Percentiles rank a stretch among this genome's conserved stretches.
Evolutionary conservation across 2,888 invertebrate genomes (phyloP).

Genomic region (Clanis bilineata): DNA sequence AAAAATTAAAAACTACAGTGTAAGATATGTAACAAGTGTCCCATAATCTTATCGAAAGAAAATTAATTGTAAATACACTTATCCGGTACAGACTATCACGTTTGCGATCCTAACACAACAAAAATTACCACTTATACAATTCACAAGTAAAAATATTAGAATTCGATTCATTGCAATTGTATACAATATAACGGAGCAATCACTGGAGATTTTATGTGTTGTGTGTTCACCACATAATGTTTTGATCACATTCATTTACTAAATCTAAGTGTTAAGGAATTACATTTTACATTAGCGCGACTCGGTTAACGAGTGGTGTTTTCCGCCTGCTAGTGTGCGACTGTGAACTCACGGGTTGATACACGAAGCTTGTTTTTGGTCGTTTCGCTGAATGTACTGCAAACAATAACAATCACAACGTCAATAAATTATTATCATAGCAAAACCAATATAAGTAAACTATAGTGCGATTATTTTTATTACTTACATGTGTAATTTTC

Average conservation of each 20-base stretch:
- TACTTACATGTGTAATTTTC: conserved; percentile 79
- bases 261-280: conserved; percentile 17
- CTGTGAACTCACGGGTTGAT: conserved; percentile 67
- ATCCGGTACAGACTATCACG: conserved; percentile 55
- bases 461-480: neutral
- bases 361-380: conserved; percentile 71
- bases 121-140: conserved; percentile 34
- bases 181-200: conserved; percentile 48
- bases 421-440: neutral
- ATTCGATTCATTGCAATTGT: conserved; percentile 40
- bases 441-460: neutral
- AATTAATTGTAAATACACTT: conserved; percentile 51
- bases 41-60: conserved; percentile 49
- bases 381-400: conserved; percentile 75
- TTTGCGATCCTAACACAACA: conserved; percentile 34
- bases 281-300: conserved; percentile 60
- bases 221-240: conserved; percentile 43
- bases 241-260: conserved; percentile 54
- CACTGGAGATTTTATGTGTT: conserved; percentile 43
- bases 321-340: conserved; percentile 82
- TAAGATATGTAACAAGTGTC: conserved; percentile 78
- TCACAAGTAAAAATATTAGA: conserved; percentile 46
- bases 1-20: conserved; percentile 54
- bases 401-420: conserved; percentile 27
- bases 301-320: conserved; percentile 83